Conservation (phyloP, 2,113 vertebrate species). For the Aphelocoma coerulescens region DNA sequence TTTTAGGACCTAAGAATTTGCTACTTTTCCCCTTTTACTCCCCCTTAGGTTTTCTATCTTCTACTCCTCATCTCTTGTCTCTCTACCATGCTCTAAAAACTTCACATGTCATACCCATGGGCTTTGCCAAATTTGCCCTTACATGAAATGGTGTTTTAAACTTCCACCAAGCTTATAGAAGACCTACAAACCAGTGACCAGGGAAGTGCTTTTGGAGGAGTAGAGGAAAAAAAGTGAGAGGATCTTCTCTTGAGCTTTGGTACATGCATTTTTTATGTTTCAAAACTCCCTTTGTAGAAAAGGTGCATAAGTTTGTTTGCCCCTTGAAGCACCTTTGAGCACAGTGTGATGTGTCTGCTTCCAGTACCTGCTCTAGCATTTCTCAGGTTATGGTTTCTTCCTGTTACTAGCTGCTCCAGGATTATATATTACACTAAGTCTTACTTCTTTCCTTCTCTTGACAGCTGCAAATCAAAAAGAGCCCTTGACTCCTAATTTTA, state of each 20-base stretch:
- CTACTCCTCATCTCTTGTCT: neutral
- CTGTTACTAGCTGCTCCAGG: neutral
- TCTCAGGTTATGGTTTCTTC: neutral
- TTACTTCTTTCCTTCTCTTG: slow-evolving; percentile 43
- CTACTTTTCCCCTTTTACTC: neutral
- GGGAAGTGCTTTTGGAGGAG: neutral
- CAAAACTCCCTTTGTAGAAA: neutral
- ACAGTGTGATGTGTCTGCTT: neutral
- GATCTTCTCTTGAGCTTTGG: neutral
- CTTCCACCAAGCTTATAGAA: neutral
- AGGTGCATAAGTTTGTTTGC: neutral
- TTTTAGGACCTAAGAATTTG: neutral
- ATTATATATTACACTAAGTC: neutral
- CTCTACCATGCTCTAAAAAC: neutral
- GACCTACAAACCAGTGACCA: neutral
- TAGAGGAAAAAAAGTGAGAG: neutral
- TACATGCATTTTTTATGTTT: neutral
- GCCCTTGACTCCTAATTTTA: slow-evolving; percentile 86
- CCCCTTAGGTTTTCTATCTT: neutral
- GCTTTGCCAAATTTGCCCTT: neutral
- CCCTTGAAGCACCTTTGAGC: neutral
- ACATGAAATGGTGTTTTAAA: neutral
- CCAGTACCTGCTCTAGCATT: neutral
- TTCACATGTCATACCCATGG: neutral
- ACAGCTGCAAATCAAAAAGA: slow-evolving; percentile 98